Evolutionary conservation across 2,113 vertebrate genomes (phyloP).

Genomic region (Anolis carolinensis): DNA sequence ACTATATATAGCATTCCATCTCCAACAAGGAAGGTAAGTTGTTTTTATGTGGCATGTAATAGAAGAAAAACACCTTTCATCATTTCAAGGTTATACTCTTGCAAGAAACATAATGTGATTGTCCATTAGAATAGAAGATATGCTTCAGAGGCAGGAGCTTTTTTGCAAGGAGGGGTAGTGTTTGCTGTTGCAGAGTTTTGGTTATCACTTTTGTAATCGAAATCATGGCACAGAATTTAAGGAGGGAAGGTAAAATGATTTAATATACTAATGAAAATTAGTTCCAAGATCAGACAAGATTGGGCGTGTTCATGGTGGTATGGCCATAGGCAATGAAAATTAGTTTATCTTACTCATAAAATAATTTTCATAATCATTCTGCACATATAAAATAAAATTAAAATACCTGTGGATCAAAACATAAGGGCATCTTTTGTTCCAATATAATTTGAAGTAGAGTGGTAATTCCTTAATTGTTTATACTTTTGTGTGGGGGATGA

Average conservation of each 20-base stretch:
- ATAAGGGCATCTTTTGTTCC: too few species aligned
- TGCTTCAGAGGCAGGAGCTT: not conserved
- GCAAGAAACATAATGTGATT: not conserved
- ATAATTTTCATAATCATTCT: too few species aligned
- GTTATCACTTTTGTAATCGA: not conserved
- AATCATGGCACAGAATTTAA: not conserved
- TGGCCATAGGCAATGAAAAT: too few species aligned
- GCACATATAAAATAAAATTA: too few species aligned
- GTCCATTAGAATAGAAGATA: not conserved
- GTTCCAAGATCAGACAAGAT: too few species aligned
- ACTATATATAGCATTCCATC: not conserved
- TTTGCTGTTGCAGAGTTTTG: not conserved
- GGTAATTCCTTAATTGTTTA: too few species aligned
- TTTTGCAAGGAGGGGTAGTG: not conserved
- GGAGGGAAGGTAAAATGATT: not conserved
- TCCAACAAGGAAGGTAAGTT: not conserved
- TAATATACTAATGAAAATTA: not conserved
- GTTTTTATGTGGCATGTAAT: not conserved
- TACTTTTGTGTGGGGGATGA: too few species aligned
- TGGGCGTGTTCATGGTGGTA: too few species aligned
- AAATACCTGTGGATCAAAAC: too few species aligned
- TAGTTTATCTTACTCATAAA: too few species aligned
- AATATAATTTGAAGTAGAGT: too few species aligned
- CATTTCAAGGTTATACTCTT: slow-evolving; percentile 4
- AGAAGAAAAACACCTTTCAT: not conserved